Evolutionary conservation across 2,113 vertebrate genomes (phyloP).

Genomic region (Eupsittula cactorum): DNA sequence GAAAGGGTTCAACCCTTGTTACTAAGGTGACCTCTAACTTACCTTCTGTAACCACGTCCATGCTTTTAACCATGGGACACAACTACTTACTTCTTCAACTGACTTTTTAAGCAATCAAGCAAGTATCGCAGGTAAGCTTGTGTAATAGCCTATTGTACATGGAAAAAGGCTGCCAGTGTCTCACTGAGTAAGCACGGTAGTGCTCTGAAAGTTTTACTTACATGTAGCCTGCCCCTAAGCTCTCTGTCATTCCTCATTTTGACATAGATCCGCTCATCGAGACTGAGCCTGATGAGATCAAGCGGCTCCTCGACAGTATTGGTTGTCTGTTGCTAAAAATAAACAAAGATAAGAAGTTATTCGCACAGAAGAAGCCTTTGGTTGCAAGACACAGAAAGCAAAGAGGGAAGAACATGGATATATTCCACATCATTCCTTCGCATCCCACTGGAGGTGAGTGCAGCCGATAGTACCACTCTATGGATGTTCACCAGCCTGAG

Average conservation of each 20-base stretch:
- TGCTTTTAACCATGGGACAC: neutral
- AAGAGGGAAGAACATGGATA: neutral
- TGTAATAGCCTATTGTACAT: neutral
- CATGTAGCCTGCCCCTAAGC: conserved; percentile 92
- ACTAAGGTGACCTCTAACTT: neutral
- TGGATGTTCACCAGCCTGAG: neutral
- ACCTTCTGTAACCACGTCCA: neutral
- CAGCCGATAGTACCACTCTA: too few species aligned
- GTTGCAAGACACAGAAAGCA: neutral
- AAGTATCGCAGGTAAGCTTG: neutral
- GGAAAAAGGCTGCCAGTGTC: neutral
- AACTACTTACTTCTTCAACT: neutral
- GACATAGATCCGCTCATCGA: conserved; percentile 97
- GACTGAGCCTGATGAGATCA: conserved; percentile 94
- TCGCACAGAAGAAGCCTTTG: neutral
- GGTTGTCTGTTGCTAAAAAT: conserved; percentile 86
- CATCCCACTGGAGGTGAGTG: neutral
- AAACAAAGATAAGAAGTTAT: neutral
- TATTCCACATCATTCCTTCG: neutral
- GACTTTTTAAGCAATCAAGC: neutral
- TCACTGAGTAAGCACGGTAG: neutral
- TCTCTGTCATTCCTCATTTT: conserved; percentile 99
- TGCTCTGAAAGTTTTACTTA: conserved; percentile 64
- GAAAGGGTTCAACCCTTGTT: neutral
- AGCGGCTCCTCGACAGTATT: conserved; percentile 97